Percentiles rank a stretch among this genome's conserved stretches.
phyloP scores from a whole-genome alignment of 2,797 vertebrate species.

The Tauraco hartlaubi region DNA sequence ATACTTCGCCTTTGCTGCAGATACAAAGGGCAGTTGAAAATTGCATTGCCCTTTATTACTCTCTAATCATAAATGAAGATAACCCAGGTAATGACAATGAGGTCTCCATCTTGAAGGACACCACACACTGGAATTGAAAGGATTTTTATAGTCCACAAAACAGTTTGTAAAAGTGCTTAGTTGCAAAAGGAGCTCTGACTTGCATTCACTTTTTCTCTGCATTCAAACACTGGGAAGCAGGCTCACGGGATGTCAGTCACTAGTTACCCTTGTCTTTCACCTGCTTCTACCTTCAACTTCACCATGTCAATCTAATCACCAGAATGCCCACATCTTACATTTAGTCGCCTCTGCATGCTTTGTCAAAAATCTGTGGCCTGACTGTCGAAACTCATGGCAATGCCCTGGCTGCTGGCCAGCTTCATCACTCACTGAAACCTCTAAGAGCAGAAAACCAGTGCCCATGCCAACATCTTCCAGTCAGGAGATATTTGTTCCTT shows the following conservation, averaged over 20 bases:
- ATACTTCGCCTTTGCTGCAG: background rate
- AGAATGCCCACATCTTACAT: background rate
- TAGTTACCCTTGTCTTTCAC: background rate
- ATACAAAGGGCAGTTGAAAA: background rate
- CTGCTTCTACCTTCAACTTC: background rate
- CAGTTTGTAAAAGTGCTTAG: background rate
- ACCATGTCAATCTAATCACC: background rate
- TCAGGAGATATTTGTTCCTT: background rate
- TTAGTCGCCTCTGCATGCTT: background rate
- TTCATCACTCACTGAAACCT: background rate
- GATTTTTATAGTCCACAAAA: background rate
- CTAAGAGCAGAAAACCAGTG: background rate
- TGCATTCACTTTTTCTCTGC: background rate
- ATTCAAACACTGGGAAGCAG: background rate
- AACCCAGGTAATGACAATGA: background rate
- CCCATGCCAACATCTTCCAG: background rate
- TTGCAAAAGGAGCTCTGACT: background rate
- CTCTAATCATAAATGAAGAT: background rate
- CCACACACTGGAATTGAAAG: background rate
- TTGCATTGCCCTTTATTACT: background rate
- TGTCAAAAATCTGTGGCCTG: background rate
- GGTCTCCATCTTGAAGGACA: background rate
- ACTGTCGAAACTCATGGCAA: background rate
- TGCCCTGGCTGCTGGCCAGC: background rate
- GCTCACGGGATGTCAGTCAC: background rate